Conservation (phyloP, 2,797 vertebrate species). For the Selene dorsalis region DNA sequence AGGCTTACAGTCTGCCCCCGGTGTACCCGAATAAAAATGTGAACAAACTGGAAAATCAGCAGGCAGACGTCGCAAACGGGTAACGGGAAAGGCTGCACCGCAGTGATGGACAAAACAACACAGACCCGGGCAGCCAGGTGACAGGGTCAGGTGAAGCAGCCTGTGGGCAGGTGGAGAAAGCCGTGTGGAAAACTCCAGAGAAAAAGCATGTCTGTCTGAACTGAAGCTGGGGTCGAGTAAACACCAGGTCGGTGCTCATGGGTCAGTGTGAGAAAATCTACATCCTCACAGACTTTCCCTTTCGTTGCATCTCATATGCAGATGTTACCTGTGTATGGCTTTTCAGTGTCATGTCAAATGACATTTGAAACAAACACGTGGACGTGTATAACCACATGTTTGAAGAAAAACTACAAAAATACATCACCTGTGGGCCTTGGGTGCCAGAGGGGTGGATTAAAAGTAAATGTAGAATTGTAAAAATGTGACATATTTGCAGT, state of each 20-base stretch:
- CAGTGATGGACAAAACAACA: background rate
- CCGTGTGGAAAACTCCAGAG: background rate
- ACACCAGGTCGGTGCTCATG: background rate
- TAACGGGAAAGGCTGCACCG: background rate
- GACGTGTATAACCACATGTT: no score
- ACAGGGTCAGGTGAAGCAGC: constrained; percentile 8
- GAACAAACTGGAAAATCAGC: background rate
- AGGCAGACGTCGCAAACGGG: background rate
- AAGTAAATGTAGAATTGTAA: no score
- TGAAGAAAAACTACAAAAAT: no score
- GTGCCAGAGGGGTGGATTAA: no score
- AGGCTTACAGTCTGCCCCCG: background rate
- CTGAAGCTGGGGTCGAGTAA: no score
- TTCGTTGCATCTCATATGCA: no score
- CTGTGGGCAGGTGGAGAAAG: constrained; percentile 25
- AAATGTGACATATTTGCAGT: no score
- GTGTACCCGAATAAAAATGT: background rate
- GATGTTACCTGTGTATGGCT: no score
- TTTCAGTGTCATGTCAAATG: no score
- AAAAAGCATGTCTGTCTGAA: background rate
- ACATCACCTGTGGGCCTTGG: no score
- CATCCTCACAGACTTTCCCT: background rate
- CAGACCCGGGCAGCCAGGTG: background rate
- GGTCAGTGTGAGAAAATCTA: background rate
- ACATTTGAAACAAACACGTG: no score